Conservation (phyloP, 2,888 invertebrate genomes). For the Latrodectus hesperus region DNA sequence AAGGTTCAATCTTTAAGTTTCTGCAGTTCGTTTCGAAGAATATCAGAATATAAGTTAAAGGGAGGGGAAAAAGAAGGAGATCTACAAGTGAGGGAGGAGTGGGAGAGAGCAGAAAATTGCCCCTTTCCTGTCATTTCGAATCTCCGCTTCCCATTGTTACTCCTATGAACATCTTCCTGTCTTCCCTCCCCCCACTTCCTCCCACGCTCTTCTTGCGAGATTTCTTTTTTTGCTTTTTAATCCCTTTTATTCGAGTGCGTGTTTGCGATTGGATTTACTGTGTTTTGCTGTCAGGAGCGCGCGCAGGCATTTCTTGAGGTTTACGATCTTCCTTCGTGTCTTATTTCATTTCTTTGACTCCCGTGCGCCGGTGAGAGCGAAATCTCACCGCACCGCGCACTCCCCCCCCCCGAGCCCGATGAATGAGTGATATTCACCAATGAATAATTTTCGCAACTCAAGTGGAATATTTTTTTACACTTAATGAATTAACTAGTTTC, state of each 20-base stretch:
- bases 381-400: neutral
- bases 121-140: constrained; percentile 67
- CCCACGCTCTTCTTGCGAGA: constrained; percentile 8
- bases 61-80: no score
- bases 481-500: no score
- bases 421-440: no score
- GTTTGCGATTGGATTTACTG: neutral
- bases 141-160: constrained; percentile 65
- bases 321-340: neutral
- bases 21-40: no score
- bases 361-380: neutral
- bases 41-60: no score
- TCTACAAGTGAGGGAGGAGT: constrained; percentile 4
- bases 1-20: no score
- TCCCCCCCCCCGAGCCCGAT: no score
- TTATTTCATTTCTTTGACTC: neutral
- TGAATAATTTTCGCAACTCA: no score
- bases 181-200: constrained; percentile 13
- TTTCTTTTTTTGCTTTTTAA: constrained; percentile 10
- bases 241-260: no score
- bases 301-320: neutral
- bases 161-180: constrained; percentile 13
- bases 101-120: constrained; percentile 56
- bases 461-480: no score
- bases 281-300: neutral